Base-by-base conservation (phyloP, 2,888 invertebrate species). In the Latheticus oryzae region DNA sequence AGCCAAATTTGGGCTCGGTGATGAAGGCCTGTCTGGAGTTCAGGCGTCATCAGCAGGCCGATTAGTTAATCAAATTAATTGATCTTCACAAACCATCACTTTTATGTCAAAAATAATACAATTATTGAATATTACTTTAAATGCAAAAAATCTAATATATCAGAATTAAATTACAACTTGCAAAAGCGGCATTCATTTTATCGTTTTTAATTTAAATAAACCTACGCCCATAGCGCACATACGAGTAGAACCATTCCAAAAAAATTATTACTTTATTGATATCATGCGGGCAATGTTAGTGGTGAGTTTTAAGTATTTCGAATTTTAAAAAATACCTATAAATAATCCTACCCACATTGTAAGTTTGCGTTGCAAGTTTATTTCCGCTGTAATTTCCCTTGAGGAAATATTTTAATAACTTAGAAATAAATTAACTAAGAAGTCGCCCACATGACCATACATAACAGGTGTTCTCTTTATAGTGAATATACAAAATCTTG, bases 361-460 rank as follows among this genome's bases (percentile, higher is more conserved):
- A 51, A 16, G 51, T 38, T 51, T 37, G 38, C 51, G 51, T 13
- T 40, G 51, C 47, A 48, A 51, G 43, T 57, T 57, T 51, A 57
- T 57, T 51, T 51, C 50, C 57, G 43, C 35, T 50, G 57, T 40
- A 57, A 51, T 48, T 42, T 57, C 21, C 57, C 57, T 43, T 11
- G 51, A 50, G 43, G 51, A 35, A 37, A 8, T 43, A 51, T 57
- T 57, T 57, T 57, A 57, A 57, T 51, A 51, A 57, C 43, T 43
- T 50, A 28, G 50, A 56, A 37, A 57, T 57, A 57, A 57, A 51
- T 57, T 57, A 57, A 57, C 11, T 26, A 11, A 7, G 51, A 17
- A 23, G 19, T 43, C 57, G 38, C 57, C 57, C 17, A 50, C 57
- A 28, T 17, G 21, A 9, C 16, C 8, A 17, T 33, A 40, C 48